These are phyloP conservation scores for Aphelenchoides fujianensis DNA, from an alignment of 1,140 invertebrate genomes.

Conservation along the genomic window DNA sequence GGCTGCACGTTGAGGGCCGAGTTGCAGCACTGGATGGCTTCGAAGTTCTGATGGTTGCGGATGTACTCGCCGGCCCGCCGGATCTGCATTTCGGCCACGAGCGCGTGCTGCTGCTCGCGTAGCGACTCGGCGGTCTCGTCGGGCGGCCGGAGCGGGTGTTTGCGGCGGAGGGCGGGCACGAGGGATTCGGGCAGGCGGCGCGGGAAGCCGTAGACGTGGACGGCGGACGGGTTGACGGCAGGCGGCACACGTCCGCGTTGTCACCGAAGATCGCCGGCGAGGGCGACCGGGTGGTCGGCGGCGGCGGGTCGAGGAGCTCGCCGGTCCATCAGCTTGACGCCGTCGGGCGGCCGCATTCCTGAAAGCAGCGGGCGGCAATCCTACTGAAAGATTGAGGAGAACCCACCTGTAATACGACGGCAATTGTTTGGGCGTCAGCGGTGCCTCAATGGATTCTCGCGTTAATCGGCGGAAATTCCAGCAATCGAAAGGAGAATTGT, in stretches of 20 bases:
- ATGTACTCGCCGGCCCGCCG: constrained; percentile 8
- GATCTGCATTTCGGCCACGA: background rate
- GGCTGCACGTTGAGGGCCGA: background rate
- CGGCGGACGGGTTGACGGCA: background rate
- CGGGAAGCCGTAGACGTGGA: constrained; percentile 12
- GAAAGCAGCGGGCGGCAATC: too few species aligned
- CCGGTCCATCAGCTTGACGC: background rate
- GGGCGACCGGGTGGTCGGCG: background rate
- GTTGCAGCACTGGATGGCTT: constrained; percentile 18
- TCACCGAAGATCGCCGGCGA: too few species aligned
- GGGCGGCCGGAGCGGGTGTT: background rate
- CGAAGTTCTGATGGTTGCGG: background rate
- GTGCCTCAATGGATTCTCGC: constrained; percentile 12
- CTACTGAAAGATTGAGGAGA: too few species aligned
- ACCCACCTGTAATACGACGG: constrained; percentile 16
- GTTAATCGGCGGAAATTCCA: background rate
- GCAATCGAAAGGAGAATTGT: too few species aligned
- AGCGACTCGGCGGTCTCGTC: constrained; percentile 10
- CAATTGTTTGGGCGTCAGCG: background rate
- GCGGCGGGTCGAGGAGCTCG: background rate
- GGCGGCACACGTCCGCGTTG: background rate
- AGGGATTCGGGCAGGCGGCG: background rate
- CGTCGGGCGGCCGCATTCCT: constrained; percentile 5
- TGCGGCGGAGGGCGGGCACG: background rate
- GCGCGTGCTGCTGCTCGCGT: background rate